phyloP scores from a whole-genome alignment of 2,797 vertebrate genomes.

The Schizopygopsis pylzovi region DNA sequence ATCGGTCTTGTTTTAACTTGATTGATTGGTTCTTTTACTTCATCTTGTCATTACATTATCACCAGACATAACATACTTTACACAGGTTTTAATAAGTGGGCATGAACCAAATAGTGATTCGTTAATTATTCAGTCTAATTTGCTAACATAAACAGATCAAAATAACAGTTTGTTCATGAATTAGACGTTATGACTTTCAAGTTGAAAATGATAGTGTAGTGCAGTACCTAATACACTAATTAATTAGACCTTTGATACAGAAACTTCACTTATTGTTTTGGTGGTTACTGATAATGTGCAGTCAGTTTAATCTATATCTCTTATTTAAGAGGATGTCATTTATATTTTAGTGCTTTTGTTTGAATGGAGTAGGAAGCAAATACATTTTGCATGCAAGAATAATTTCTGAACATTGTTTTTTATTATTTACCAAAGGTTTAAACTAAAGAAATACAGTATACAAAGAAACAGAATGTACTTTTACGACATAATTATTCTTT shows the following conservation, averaged over 20 bases:
- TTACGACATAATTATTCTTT: not conserved
- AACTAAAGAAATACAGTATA: not conserved
- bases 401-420: not conserved
- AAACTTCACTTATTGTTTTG: constrained; percentile 5
- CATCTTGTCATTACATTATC: not conserved
- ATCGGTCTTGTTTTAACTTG: not conserved
- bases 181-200: not conserved
- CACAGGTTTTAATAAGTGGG: not conserved
- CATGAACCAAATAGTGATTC: not conserved
- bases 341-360: constrained; percentile 51
- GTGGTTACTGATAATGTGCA: constrained; percentile 45
- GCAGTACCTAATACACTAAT: not conserved
- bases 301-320: constrained; percentile 52
- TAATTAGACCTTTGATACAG: no score
- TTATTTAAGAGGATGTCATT: constrained; percentile 30
- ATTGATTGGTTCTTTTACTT: not conserved
- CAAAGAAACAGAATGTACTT: not conserved
- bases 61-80: no score
- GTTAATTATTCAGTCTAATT: no score
- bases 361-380: not conserved
- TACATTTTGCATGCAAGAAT: not conserved
- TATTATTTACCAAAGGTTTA: constrained; percentile 4
- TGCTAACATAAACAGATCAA: no score
- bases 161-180: not conserved
- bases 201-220: not conserved